Evolutionary conservation across 1,140 invertebrate species (phyloP), one percentile per base, ranked within the genome.

Genomic region (Bombus sibiricus): DNA sequence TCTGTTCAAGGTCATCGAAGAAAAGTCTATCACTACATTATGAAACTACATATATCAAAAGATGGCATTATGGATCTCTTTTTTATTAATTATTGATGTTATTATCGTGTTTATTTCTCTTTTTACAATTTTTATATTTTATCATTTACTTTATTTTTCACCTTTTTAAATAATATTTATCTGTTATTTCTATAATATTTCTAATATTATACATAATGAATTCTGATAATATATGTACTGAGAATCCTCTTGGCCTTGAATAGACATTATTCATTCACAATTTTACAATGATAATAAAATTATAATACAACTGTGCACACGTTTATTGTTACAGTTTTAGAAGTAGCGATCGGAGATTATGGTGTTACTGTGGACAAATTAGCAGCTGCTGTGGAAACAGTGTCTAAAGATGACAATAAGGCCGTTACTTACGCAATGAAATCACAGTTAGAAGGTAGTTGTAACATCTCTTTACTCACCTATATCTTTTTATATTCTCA

Each of bases 311-410:
- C 15, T n/a, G 8, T 13, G 3, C 32, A 8, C 5, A 12, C 12
- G 4, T 79, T 53, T 69, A 4, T 85, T 43, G 53, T 96, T 96
- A 88, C 92, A 98, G 97, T 98, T 78, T 96, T 98, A 92, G 97
- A 98, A 94, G 96, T 98, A 1, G 97, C 97, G 6, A 97, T 97
- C 34, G 97, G 97, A 8, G 97, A 98, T 91, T 97, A 98, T 89
- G 95, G 94, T 1, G 93, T 96, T 25, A 95, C 96, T 73, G 95
- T 97, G 41, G 96, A 97, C 78, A 96, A 96, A 86, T 93, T 97
- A 47, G 96, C 96, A 57, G 93, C 94, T 15, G 95, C 96, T 2
- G 96, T 96, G 69, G 95, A 96, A 93, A 95, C 66, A 9, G 1
- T 96, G 85, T 95, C 95, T 83, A 92, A 94, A 83, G 94, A 95